These are phyloP conservation scores for Tortrix viridana DNA, from an alignment of 2,888 invertebrate genomes.

Conservation along the genomic window DNA sequence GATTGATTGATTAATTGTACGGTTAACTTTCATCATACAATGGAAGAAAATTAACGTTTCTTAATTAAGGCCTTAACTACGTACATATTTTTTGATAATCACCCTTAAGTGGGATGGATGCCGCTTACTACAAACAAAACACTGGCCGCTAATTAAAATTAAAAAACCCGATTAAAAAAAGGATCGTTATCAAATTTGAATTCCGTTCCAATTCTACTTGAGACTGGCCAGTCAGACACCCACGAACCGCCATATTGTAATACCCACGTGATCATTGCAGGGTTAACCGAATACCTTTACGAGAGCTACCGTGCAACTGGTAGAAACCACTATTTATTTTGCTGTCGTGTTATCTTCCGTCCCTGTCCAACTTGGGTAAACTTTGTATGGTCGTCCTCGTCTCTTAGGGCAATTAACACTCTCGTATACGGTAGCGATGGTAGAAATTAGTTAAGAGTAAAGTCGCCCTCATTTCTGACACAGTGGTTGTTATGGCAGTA, in stretches of 20 bases:
- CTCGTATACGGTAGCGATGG: conserved; percentile 44
- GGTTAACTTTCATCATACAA: too few species aligned
- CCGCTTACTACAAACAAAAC: too few species aligned
- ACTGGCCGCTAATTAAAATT: conserved; percentile 2
- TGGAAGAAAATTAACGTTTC: too few species aligned
- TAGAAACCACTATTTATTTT: conserved; percentile 40
- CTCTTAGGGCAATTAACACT: conserved; percentile 42
- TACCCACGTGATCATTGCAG: conserved; percentile 31
- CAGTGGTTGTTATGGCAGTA: conserved; percentile 20
- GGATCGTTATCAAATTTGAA: conserved; percentile 21
- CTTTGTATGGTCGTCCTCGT: conserved; percentile 27
- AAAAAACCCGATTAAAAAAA: neutral
- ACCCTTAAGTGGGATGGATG: too few species aligned
- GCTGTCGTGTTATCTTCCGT: conserved; percentile 33
- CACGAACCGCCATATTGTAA: conserved; percentile 21
- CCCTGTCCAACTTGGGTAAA: conserved; percentile 13
- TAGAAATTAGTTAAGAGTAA: conserved; percentile 46
- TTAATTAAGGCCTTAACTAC: too few species aligned
- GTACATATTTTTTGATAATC: too few species aligned
- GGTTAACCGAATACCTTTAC: conserved; percentile 39
- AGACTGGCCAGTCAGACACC: conserved; percentile 1
- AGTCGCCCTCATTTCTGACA: conserved; percentile 38
- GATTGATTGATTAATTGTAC: too few species aligned
- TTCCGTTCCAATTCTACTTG: conserved; percentile 22
- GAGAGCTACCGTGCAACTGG: conserved; percentile 37